Evolutionary conservation across 2,888 invertebrate genomes (phyloP).

Genomic region (Sinodicranocentrus sp.): DNA sequence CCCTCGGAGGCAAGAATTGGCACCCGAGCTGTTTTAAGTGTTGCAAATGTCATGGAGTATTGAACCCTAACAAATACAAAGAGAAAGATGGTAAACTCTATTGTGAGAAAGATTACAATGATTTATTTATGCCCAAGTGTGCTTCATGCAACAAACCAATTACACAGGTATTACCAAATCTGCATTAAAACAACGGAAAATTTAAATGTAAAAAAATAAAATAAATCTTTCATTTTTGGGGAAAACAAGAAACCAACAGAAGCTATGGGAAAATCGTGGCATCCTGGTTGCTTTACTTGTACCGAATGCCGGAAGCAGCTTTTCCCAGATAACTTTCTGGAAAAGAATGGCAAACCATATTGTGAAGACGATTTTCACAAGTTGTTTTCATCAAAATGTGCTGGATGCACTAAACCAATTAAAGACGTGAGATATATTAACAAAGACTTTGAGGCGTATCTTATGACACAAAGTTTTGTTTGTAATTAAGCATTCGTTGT

Average conservation of each 20-base stretch:
- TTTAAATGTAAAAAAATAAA: background rate
- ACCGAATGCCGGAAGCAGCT: slow-evolving; percentile 72
- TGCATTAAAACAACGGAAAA: background rate
- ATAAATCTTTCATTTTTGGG: background rate
- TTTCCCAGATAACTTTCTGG: slow-evolving; percentile 71
- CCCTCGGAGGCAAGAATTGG: slow-evolving; percentile 63
- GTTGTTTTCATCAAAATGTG: slow-evolving; percentile 71
- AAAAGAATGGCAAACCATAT: slow-evolving; percentile 74
- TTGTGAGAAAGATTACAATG: slow-evolving; percentile 74
- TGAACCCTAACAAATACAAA: slow-evolving; percentile 71
- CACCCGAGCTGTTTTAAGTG: slow-evolving; percentile 74
- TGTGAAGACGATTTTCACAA: slow-evolving; percentile 74
- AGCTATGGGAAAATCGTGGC: slow-evolving; percentile 70
- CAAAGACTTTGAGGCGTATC: too few relatives aligned
- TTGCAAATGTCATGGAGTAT: slow-evolving; percentile 68
- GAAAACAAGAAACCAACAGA: slow-evolving; percentile 54
- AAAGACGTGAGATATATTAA: slow-evolving; percentile 56
- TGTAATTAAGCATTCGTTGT: background rate
- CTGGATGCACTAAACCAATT: slow-evolving; percentile 72
- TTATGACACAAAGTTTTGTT: too few relatives aligned
- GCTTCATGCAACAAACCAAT: slow-evolving; percentile 70
- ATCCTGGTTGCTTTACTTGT: slow-evolving; percentile 75
- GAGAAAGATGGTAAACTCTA: slow-evolving; percentile 71
- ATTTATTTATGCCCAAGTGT: slow-evolving; percentile 75
- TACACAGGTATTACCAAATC: slow-evolving; percentile 10